Evolutionary conservation across 2,888 invertebrate species (phyloP).

Genomic region (Drosophila maculinotata): DNA sequence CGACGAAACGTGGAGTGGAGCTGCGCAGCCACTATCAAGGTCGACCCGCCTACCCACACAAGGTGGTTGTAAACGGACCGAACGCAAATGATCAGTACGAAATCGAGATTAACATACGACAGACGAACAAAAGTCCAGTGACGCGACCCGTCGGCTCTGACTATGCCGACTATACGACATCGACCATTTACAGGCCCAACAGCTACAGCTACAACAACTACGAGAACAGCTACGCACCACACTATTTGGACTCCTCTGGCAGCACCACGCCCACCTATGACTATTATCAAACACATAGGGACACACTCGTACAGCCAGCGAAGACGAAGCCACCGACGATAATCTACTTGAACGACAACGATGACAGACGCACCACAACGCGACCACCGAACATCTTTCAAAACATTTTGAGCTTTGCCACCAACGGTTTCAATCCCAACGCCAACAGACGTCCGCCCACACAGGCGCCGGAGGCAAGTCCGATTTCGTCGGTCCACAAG

Average conservation of each 20-base stretch:
- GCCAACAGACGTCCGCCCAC: slow-evolving; percentile 43
- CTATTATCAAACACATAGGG: slow-evolving; percentile 55
- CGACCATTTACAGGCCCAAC: slow-evolving; percentile 71
- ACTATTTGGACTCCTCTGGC: slow-evolving; percentile 61
- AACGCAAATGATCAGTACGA: slow-evolving; percentile 82
- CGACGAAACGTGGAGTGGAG: slow-evolving; percentile 70
- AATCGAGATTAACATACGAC: slow-evolving; percentile 85
- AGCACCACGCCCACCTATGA: slow-evolving; percentile 62
- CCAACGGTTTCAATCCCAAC: slow-evolving; percentile 62
- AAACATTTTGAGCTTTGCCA: slow-evolving; percentile 77
- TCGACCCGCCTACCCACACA: slow-evolving; percentile 78
- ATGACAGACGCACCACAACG: slow-evolving; percentile 71
- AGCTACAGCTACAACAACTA: slow-evolving; percentile 63
- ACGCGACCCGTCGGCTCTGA: slow-evolving; percentile 44
- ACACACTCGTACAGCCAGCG: slow-evolving; percentile 46
- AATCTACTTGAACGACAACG: slow-evolving; percentile 82
- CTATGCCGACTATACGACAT: slow-evolving; percentile 64
- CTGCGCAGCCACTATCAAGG: slow-evolving; percentile 77
- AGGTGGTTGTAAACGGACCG: slow-evolving; percentile 79
- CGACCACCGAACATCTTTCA: slow-evolving; percentile 80
- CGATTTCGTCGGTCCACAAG: slow-evolving; percentile 43
- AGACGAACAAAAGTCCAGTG: slow-evolving; percentile 77
- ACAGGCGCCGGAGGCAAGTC: slow-evolving; percentile 38
- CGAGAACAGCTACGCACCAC: slow-evolving; percentile 66
- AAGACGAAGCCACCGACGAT: slow-evolving; percentile 84